These are phyloP conservation scores for Ectropis grisescens DNA, from an alignment of 1,140 invertebrate genomes.

Conservation along the genomic window DNA sequence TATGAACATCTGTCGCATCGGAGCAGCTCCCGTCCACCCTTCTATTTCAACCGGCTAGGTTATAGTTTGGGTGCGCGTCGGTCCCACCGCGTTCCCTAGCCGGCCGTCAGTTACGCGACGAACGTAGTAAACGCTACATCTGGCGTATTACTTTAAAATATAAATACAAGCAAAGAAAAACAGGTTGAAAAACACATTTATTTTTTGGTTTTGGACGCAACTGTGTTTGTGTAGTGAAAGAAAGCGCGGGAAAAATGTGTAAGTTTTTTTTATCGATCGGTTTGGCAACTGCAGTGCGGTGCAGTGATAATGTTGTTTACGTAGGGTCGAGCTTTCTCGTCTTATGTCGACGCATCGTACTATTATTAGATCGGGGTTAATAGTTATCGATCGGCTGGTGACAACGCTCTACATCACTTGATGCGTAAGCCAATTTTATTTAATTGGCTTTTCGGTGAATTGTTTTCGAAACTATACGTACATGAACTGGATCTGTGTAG, in stretches of 20 bases:
- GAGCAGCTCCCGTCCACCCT: conserved; percentile 28
- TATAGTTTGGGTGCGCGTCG: conserved; percentile 47
- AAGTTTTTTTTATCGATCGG: conserved; percentile 47
- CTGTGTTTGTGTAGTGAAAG: conserved; percentile 21
- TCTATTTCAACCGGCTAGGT: conserved; percentile 46
- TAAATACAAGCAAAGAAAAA: no score
- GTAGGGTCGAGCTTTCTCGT: conserved; percentile 11
- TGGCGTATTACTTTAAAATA: not conserved
- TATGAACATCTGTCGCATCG: conserved; percentile 23
- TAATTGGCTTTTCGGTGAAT: no score
- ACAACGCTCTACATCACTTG: no score
- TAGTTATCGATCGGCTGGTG: no score
- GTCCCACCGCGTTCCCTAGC: conserved; percentile 32
- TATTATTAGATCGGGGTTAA: conserved; percentile 14
- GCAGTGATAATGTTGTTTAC: conserved; percentile 42
- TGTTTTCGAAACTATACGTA: no score
- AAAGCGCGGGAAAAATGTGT: conserved; percentile 39
- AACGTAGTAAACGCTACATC: conserved; percentile 36
- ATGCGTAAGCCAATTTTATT: no score
- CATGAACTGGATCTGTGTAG: no score
- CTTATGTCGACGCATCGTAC: conserved; percentile 5
- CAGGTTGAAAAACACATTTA: no score
- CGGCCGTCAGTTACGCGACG: conserved; percentile 43
- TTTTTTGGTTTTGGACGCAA: no score
- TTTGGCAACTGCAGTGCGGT: conserved; percentile 35